These are phyloP conservation scores for Drosophila mauritiana DNA, from an alignment of 1,140 invertebrate species.

Conservation along the genomic window DNA sequence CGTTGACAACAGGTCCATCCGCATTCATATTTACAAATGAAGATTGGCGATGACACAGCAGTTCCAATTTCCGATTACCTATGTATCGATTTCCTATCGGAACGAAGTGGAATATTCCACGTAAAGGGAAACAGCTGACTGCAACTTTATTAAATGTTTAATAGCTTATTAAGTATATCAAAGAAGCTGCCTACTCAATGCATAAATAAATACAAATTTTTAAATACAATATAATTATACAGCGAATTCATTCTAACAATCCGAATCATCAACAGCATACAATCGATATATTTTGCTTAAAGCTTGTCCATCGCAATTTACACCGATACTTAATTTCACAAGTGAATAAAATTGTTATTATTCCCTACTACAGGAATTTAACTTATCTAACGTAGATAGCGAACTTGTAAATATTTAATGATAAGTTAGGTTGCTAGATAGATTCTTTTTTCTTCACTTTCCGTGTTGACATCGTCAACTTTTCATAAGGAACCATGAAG, in stretches of 20 bases:
- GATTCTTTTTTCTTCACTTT: not conserved
- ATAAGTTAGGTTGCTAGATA: conserved; percentile 1
- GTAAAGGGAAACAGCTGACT: not conserved
- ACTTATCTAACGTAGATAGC: conserved; percentile 16
- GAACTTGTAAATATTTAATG: conserved; percentile 9
- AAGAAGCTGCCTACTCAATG: too few relatives aligned
- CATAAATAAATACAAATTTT: too few relatives aligned
- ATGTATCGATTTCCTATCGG: not conserved
- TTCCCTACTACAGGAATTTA: not conserved
- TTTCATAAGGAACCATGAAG: conserved; percentile 89
- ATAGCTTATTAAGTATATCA: too few relatives aligned
- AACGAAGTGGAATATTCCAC: not conserved
- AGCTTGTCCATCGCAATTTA: conserved; percentile 9
- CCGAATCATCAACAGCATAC: not conserved
- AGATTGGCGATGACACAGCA: conserved; percentile 1
- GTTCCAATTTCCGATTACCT: not conserved
- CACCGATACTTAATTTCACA: conserved; percentile 19
- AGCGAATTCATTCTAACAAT: not conserved
- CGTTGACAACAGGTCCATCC: conserved; percentile 73
- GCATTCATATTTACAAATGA: conserved; percentile 37
- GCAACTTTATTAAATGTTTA: not conserved
- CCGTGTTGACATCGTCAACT: conserved; percentile 20
- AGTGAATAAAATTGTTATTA: conserved; percentile 30
- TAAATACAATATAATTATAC: too few relatives aligned
- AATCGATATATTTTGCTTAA: not conserved